Evolutionary conservation across 2,797 vertebrate species (phyloP).

Genomic region (Clamator glandarius): DNA sequence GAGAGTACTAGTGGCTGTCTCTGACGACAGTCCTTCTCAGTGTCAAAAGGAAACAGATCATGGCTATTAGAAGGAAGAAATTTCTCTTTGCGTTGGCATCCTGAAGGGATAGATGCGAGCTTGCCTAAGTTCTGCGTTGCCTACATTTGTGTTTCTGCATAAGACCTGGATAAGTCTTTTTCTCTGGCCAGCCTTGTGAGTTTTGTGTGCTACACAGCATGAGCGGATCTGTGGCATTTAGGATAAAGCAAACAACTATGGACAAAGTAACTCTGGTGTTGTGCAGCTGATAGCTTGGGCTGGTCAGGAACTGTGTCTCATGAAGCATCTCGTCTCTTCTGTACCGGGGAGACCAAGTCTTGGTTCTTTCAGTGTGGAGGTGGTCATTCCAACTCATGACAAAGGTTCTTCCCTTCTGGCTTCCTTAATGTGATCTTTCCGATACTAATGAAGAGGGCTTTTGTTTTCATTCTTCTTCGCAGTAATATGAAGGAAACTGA

Average conservation of each 20-base stretch:
- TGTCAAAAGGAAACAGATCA: fast-evolving
- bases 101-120: not conserved
- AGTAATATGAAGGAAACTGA: not conserved
- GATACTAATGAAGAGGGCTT: not conserved
- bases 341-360: not conserved
- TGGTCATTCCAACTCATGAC: not conserved
- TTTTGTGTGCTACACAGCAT: not conserved
- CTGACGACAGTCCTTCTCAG: not conserved
- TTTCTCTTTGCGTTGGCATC: not conserved
- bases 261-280: not conserved
- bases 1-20: not conserved
- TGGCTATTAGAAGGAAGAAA: not conserved
- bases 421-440: not conserved
- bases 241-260: not conserved
- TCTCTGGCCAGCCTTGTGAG: not conserved
- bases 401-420: not conserved
- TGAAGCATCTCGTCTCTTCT: not conserved
- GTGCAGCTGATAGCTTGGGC: not conserved
- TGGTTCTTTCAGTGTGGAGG: not conserved
- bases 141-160: not conserved
- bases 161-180: not conserved
- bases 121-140: not conserved
- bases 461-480: not conserved
- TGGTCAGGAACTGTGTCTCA: not conserved
- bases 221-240: not conserved